Percentiles rank a stretch among this genome's conserved stretches.
Evolutionary conservation across 2,113 vertebrate genomes (phyloP).

Genomic region (Mesitornis unicolor): DNA sequence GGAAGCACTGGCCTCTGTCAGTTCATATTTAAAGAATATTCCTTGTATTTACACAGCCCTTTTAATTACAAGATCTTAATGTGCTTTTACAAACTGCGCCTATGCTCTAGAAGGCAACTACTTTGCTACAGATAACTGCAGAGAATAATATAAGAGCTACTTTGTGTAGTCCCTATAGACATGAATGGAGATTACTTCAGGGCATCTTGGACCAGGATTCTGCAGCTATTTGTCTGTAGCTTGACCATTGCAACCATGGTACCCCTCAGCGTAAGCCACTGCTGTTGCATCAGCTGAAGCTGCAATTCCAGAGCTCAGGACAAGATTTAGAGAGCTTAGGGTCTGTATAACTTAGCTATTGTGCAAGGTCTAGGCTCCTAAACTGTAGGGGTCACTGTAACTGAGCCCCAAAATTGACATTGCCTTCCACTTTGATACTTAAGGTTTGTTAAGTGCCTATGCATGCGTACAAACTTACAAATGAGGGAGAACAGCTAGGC

Average conservation of each 20-base stretch:
- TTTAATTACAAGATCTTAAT: not conserved
- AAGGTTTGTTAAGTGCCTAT: not conserved
- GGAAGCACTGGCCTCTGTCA: not conserved
- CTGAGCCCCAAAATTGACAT: not conserved
- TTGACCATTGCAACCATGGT: not conserved
- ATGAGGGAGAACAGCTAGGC: not conserved
- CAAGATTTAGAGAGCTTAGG: not conserved
- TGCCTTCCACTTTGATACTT: not conserved
- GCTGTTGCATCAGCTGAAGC: not conserved
- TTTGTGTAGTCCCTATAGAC: not conserved
- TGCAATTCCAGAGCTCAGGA: not conserved
- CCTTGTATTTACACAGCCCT: not conserved
- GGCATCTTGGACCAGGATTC: not conserved
- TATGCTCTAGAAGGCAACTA: not conserved
- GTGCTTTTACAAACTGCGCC: not conserved
- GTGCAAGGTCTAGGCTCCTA: not conserved
- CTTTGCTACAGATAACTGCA: not conserved
- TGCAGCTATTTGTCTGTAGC: not conserved
- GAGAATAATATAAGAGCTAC: not conserved
- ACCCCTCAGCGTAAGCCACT: not conserved
- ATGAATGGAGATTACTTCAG: not conserved
- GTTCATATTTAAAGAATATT: not conserved
- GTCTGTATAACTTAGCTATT: not conserved
- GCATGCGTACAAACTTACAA: fast-evolving
- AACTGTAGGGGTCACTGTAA: not conserved